phyloP scores from a whole-genome alignment of 92 coral and sea anemone genomes.

The Meandrina meandrites region DNA sequence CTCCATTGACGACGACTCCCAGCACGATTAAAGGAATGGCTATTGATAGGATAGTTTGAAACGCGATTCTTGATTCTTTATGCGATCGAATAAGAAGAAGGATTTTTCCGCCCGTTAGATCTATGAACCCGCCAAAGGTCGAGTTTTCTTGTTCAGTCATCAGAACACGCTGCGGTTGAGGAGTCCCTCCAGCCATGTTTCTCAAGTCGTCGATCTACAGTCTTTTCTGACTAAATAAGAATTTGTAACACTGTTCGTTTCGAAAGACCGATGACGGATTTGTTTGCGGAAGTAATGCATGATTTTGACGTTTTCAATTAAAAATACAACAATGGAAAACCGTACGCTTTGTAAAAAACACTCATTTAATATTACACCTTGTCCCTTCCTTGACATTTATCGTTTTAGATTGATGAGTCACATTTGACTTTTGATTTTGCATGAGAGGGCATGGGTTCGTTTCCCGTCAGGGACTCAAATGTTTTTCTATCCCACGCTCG shows the following conservation, averaged over 20 bases:
- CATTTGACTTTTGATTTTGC: no score
- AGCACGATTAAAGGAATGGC: not conserved
- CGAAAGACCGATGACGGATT: not conserved
- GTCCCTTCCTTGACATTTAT: no score
- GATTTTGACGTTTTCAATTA: not conserved
- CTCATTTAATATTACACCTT: no score
- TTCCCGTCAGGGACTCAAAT: no score
- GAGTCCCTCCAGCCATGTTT: no score
- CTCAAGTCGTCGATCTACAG: not conserved
- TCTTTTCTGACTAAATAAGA: not conserved
- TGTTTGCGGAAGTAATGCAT: not conserved
- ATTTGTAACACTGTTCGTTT: not conserved
- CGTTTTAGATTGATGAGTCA: no score
- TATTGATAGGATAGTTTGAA: not conserved
- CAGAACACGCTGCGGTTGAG: not conserved
- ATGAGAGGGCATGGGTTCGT: no score
- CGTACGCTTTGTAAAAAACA: not conserved
- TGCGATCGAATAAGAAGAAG: not conserved
- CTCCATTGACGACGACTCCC: conserved; percentile 22
- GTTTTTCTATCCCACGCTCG: no score
- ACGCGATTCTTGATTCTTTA: not conserved
- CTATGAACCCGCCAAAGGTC: not conserved
- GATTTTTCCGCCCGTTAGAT: not conserved
- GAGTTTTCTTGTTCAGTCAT: not conserved
- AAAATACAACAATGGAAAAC: not conserved